These are phyloP conservation scores for Drosophila ironensis DNA, from an alignment of 1,140 invertebrate genomes.

Conservation along the genomic window DNA sequence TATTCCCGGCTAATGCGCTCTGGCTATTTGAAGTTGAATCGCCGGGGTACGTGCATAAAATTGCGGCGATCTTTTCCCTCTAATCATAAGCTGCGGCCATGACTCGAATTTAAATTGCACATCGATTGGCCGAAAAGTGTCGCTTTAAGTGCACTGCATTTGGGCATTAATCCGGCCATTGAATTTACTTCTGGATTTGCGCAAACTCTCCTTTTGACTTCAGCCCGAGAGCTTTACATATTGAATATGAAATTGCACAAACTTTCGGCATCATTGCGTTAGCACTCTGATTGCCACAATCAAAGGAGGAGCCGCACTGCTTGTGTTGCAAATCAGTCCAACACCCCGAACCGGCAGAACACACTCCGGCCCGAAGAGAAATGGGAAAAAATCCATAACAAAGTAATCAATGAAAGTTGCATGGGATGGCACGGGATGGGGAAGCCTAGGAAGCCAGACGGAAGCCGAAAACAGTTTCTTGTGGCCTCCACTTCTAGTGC, in stretches of 20 bases:
- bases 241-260: slow-evolving; percentile 56
- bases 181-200: background rate
- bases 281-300: slow-evolving; percentile 59
- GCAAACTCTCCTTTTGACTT: background rate
- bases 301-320: slow-evolving; percentile 35
- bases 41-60: slow-evolving; percentile 63
- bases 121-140: slow-evolving; percentile 17
- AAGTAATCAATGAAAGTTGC: slow-evolving; percentile 73
- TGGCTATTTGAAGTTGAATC: slow-evolving; percentile 41
- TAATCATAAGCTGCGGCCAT: slow-evolving; percentile 58
- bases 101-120: slow-evolving; percentile 60
- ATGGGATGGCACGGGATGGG: slow-evolving; percentile 10
- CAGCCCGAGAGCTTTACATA: slow-evolving; percentile 2
- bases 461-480: slow-evolving; percentile 71
- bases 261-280: slow-evolving; percentile 49
- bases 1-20: slow-evolving; percentile 33
- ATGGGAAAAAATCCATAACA: slow-evolving; percentile 63
- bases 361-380: background rate
- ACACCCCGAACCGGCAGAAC: background rate
- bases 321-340: slow-evolving; percentile 33
- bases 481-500: slow-evolving; percentile 65
- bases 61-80: slow-evolving; percentile 58
- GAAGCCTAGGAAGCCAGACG: slow-evolving; percentile 48
- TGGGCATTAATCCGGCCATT: slow-evolving; percentile 11
- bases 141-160: slow-evolving; percentile 7